phyloP scores from a whole-genome alignment of 2,888 invertebrate genomes.

The Entomobrya proxima region DNA sequence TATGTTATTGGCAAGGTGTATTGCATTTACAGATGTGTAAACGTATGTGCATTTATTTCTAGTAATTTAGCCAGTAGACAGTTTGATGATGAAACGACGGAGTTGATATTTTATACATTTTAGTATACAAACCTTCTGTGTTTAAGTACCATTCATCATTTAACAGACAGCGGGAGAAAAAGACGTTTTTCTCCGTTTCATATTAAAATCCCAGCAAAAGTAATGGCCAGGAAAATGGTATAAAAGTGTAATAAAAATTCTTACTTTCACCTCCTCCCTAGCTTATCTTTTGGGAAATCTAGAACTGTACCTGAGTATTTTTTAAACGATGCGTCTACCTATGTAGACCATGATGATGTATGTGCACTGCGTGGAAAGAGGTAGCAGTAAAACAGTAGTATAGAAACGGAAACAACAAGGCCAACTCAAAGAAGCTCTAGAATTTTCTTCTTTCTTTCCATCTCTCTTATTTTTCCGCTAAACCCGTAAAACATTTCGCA shows the following conservation, averaged over 20 bases:
- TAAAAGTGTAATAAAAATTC: constrained; percentile 26
- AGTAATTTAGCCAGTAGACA: too few relatives aligned
- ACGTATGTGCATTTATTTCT: too few relatives aligned
- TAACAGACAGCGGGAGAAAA: neutral
- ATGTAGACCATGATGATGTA: neutral
- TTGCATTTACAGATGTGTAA: neutral
- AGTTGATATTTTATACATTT: too few relatives aligned
- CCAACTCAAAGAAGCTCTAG: neutral
- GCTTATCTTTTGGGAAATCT: neutral
- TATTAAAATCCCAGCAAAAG: neutral
- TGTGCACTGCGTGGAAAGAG: neutral
- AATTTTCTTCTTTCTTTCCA: too few relatives aligned
- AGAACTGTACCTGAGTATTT: neutral
- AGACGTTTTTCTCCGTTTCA: neutral
- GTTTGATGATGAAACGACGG: too few relatives aligned
- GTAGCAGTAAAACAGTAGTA: too few relatives aligned
- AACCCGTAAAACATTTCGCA: neutral
- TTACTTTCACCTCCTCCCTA: neutral
- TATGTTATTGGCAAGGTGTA: neutral
- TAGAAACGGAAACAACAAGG: neutral
- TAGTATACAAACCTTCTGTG: neutral
- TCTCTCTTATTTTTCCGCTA: neutral
- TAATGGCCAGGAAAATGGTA: neutral
- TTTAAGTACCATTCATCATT: constrained; percentile 22
- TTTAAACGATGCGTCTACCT: neutral